These are phyloP conservation scores for pig (Sus scrofa) DNA, from an alignment of 2,113 vertebrate genomes.

Conservation along the genomic window T2T-Sscrofa CM000830.6:30281001-30281500, in stretches of 20 bases:
- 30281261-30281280: slow-evolving; percentile 37
- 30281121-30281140: slow-evolving; percentile 29
- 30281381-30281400: slow-evolving; percentile 38
- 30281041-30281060: neutral
- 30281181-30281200: slow-evolving; percentile 1
- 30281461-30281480: no score
- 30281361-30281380: slow-evolving; percentile 55
- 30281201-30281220: slow-evolving; percentile 2
- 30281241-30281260: slow-evolving; percentile 37
- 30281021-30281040: slow-evolving; percentile 29
- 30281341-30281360: neutral
- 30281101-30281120: neutral
- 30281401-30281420: neutral
- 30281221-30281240: neutral
- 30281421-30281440: neutral
- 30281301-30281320: slow-evolving; percentile 52
- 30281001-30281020: neutral
- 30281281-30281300: no score
- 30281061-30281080: slow-evolving; percentile 12
- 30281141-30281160: neutral
- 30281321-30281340: slow-evolving; percentile 68
- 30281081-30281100: neutral
- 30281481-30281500: no score
- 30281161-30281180: neutral
- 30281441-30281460: no score